phyloP scores from a whole-genome alignment of 2,888 invertebrate species.

The Aphodius granarius region DNA sequence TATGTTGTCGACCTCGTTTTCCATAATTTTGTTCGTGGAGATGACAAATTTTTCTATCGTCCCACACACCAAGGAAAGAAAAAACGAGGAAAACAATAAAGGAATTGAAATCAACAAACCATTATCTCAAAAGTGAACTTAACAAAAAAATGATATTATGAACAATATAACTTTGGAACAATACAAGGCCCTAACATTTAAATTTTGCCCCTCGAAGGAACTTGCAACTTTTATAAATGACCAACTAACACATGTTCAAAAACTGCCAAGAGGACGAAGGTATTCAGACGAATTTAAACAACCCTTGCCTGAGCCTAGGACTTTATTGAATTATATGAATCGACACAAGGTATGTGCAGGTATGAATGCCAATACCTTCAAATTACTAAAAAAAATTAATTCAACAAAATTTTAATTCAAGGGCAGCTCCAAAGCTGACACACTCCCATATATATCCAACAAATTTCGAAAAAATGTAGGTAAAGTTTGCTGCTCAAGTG shows the following conservation, averaged over 20 bases:
- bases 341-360: neutral
- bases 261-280: neutral
- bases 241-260: neutral
- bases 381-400: neutral
- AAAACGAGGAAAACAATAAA: neutral
- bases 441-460: constrained; percentile 32
- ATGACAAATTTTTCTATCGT: neutral
- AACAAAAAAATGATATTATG: neutral
- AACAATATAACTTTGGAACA: neutral
- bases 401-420: constrained; percentile 23
- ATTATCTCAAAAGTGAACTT: neutral
- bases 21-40: too few species aligned
- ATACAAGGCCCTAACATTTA: neutral
- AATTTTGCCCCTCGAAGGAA: neutral
- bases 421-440: constrained; percentile 33
- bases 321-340: neutral
- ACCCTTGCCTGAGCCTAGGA: neutral
- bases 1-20: too few species aligned
- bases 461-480: constrained; percentile 35
- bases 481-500: constrained; percentile 33
- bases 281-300: neutral
- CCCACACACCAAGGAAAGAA: neutral
- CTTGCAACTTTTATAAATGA: neutral
- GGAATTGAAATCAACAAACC: neutral
- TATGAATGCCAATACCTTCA: neutral